Base-by-base conservation (phyloP, 37 sponge, comb jelly and placozoan genomes). In the Beroe ovata region DNA sequence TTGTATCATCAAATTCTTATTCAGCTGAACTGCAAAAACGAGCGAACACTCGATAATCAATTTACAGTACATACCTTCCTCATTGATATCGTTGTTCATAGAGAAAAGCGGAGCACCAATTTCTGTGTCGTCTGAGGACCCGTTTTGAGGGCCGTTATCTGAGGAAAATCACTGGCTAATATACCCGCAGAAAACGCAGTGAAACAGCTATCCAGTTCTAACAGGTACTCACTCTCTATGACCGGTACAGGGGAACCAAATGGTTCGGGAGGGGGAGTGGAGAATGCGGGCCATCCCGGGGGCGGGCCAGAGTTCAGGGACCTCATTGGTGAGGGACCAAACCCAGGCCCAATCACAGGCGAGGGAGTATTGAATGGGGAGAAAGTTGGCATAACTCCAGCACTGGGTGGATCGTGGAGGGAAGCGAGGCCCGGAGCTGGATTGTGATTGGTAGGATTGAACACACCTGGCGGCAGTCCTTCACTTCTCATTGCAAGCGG, bases 91-190 rank as follows among this genome's bases (percentile, higher is more conserved):
- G 35, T 66, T 66, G 36, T 66, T 66, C 14, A 18, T 66, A 37
- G 16, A 34, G 36, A 34, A 66, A 6, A 66, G 69, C 14, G 69
- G 69, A 6, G 69, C 69, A 34, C 69, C 69, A 19, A 66, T 66
- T 4, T 29, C 69, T 34, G 32, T 66, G 69, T 47, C 54, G 11
- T 47, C 54, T 16, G 54, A 6, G 54, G 54, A 6, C 6, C 54
- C 54, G 11, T 47, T 47, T 11, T 16, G 54, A 6, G 54, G 54
- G 11, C 54, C 54, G 54, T 47, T 47, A 47, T 47, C 54, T 47
- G 54, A 47, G 54, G 11, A 11, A 47, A 11, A n/a, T n/a, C n/a
- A n/a, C n/a, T n/a, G n/a, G n/a, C n/a, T n/a, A n/a, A n/a, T n/a
- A n/a, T n/a, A n/a, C n/a, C n/a, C n/a, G n/a, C n/a, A n/a, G n/a